These are phyloP conservation scores for Cyprinodon variegatus DNA, from an alignment of 2,113 vertebrate species.

Conservation along the genomic window DNA sequence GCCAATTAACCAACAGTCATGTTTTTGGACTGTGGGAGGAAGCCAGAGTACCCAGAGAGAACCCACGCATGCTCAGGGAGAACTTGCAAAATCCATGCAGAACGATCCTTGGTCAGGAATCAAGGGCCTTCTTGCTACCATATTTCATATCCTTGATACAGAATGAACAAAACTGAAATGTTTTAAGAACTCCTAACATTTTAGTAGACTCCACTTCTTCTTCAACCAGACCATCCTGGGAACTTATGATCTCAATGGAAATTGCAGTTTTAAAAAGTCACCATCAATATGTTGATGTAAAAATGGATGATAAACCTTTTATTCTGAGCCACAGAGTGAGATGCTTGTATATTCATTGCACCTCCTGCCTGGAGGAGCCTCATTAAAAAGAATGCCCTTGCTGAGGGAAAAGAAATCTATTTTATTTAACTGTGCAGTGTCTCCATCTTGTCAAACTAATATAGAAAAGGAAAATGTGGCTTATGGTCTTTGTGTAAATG, in stretches of 20 bases:
- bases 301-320: slow-evolving; percentile 14
- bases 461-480: background rate
- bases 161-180: too few relatives aligned
- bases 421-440: slow-evolving; percentile 21
- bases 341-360: slow-evolving; percentile 19
- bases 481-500: background rate
- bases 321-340: slow-evolving; percentile 22
- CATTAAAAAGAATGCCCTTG: slow-evolving; percentile 29
- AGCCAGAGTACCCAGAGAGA: too few relatives aligned
- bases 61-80: too few relatives aligned
- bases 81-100: too few relatives aligned
- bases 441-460: background rate
- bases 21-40: too few relatives aligned
- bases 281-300: slow-evolving; percentile 42
- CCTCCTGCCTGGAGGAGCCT: slow-evolving; percentile 18
- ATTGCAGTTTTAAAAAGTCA: slow-evolving; percentile 12
- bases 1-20: too few relatives aligned
- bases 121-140: too few relatives aligned
- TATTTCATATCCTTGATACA: too few relatives aligned
- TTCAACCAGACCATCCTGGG: background rate
- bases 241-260: slow-evolving; percentile 14
- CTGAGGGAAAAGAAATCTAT: slow-evolving; percentile 11
- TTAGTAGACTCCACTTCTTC: slow-evolving; percentile 1
- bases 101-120: too few relatives aligned
- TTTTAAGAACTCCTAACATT: slow-evolving; percentile 12